Evolutionary conservation across 2,797 vertebrate species (phyloP).

Genomic region (Tolypeutes matacus): DNA sequence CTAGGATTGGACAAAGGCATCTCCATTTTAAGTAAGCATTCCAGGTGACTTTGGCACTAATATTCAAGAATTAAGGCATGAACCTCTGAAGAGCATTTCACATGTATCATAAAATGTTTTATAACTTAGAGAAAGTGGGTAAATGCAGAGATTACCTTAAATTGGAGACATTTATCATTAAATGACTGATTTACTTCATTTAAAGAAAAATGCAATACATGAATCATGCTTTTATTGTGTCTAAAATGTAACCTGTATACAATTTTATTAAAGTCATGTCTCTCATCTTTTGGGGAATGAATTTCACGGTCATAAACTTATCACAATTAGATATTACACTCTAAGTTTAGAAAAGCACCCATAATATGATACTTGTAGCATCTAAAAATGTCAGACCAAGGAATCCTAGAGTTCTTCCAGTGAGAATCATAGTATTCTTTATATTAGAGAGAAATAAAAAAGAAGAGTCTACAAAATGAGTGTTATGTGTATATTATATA

Average conservation of each 20-base stretch:
- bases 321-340: neutral
- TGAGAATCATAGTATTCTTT: neutral
- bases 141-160: neutral
- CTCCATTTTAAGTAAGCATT: neutral
- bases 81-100: neutral
- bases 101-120: neutral
- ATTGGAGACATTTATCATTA: conserved; percentile 29
- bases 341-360: neutral
- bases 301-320: neutral
- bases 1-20: neutral
- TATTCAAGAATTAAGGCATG: neutral
- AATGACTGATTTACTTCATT: conserved; percentile 16
- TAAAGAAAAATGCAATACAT: conserved; percentile 23
- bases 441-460: neutral
- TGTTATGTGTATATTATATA: neutral
- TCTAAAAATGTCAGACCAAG: neutral
- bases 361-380: neutral
- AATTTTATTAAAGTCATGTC: neutral
- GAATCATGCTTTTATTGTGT: neutral
- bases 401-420: neutral
- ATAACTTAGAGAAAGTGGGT: neutral
- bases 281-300: neutral
- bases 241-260: conserved; percentile 9
- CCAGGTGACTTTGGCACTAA: neutral
- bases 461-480: neutral